Evolutionary conservation across 2,888 invertebrate species (phyloP).

Genomic region (Lagria hirta): DNA sequence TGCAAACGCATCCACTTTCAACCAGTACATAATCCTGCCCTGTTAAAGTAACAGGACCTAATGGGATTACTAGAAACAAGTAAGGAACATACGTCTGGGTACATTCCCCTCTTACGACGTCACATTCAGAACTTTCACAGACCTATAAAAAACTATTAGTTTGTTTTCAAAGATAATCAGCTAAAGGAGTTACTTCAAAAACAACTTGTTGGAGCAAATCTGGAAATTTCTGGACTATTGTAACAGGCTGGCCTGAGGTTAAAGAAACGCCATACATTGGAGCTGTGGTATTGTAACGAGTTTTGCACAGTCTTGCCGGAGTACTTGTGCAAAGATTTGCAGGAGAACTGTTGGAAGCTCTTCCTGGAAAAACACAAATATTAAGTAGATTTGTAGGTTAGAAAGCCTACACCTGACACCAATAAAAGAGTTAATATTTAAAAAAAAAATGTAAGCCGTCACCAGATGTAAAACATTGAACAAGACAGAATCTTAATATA

Average conservation of each 20-base stretch:
- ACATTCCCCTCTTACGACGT: slow-evolving; percentile 84
- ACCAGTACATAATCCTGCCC: slow-evolving; percentile 94
- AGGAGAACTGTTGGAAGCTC: slow-evolving; percentile 50
- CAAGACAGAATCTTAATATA: no score
- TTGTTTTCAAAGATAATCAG: slow-evolving; percentile 8
- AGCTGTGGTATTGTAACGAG: slow-evolving; percentile 89
- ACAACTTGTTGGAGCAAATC: slow-evolving; percentile 90
- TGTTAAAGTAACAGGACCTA: slow-evolving; percentile 87
- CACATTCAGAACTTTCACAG: slow-evolving; percentile 74
- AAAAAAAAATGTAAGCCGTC: no score
- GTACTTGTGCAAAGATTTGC: slow-evolving; percentile 58
- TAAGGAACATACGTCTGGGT: slow-evolving; percentile 92
- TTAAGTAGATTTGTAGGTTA: neutral
- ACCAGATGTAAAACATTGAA: no score
- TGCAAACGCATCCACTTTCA: slow-evolving; percentile 91
- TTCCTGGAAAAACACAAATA: slow-evolving; percentile 36
- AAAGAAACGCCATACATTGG: slow-evolving; percentile 94
- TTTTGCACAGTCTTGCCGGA: slow-evolving; percentile 79
- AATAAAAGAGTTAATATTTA: no score
- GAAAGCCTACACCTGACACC: no score
- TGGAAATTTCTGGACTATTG: slow-evolving; percentile 92
- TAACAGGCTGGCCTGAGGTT: slow-evolving; percentile 89
- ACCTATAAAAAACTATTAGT: slow-evolving; percentile 59
- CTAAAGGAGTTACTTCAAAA: slow-evolving; percentile 69
- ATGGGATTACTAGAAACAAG: slow-evolving; percentile 84